Conservation (phyloP, 1,140 invertebrate species). For the Atopsyche davidsoni region DNA sequence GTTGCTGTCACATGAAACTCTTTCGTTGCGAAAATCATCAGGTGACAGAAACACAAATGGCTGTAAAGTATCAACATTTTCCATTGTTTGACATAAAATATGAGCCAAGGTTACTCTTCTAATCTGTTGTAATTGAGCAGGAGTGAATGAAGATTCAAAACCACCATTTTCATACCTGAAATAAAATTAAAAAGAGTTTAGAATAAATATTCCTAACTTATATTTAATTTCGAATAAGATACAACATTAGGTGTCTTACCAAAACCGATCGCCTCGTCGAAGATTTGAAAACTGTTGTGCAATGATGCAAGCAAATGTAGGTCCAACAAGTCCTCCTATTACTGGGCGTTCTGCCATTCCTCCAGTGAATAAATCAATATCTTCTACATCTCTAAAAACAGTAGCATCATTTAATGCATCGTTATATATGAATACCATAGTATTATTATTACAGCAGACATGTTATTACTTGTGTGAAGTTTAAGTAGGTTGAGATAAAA, state of each 20-base stretch:
- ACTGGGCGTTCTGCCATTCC: conserved; percentile 78
- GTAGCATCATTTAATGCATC: no score
- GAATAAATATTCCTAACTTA: background rate
- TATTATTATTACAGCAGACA: no score
- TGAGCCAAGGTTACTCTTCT: conserved; percentile 71
- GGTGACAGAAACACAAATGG: conserved; percentile 69
- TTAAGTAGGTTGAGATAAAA: background rate
- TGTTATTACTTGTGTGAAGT: no score
- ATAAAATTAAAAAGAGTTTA: conserved; percentile 17
- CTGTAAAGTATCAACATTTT: conserved; percentile 64
- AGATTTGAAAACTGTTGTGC: conserved; percentile 87
- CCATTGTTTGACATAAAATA: conserved; percentile 79
- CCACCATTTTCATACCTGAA: conserved; percentile 69
- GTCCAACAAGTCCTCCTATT: conserved; percentile 80
- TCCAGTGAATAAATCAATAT: conserved; percentile 89
- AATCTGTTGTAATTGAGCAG: conserved; percentile 81
- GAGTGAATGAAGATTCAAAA: conserved; percentile 67
- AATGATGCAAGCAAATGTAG: conserved; percentile 94
- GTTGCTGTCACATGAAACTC: conserved; percentile 61
- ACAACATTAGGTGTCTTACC: conserved; percentile 49
- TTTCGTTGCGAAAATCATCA: conserved; percentile 56
- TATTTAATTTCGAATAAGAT: background rate
- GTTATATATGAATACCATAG: no score
- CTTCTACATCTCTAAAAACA: conserved; percentile 60
- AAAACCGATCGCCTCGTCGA: conserved; percentile 86